Conservation (phyloP, 2,113 vertebrate species). For the Bagarius yarrelli region DNA sequence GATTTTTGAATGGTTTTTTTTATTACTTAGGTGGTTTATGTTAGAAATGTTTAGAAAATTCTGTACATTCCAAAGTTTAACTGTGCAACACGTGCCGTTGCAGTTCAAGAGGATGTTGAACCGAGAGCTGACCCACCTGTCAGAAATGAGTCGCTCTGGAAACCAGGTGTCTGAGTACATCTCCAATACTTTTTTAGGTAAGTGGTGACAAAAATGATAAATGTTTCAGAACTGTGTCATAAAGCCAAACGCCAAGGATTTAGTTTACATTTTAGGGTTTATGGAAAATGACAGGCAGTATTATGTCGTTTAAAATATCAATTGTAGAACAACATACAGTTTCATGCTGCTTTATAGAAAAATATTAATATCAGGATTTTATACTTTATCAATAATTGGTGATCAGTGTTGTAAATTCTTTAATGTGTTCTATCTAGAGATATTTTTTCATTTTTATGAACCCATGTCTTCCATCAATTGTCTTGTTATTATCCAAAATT, state of each 20-base stretch:
- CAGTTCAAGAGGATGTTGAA: conserved; percentile 99
- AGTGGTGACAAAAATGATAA: conserved; percentile 57
- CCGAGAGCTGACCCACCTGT: conserved; percentile 93
- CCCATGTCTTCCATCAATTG: too few species aligned
- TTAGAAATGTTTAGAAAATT: background rate
- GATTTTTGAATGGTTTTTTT: background rate
- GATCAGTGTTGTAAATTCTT: background rate
- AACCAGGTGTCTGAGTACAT: conserved; percentile 99
- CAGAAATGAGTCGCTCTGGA: conserved; percentile 98
- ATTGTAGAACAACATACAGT: background rate
- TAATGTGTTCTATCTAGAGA: background rate
- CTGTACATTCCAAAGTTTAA: background rate
- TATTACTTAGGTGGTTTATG: background rate
- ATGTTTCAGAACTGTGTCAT: background rate
- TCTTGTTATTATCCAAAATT: background rate
- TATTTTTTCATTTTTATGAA: background rate
- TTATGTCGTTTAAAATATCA: background rate
- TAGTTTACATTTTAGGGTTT: background rate
- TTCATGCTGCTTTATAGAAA: background rate
- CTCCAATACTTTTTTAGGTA: conserved; percentile 97
- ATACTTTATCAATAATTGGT: background rate
- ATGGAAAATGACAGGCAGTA: background rate
- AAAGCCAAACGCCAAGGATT: background rate
- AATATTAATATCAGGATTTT: background rate
- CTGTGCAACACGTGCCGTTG: conserved; percentile 55